phyloP scores from a whole-genome alignment of 2,888 invertebrate genomes.

The Lithophane socia region DNA sequence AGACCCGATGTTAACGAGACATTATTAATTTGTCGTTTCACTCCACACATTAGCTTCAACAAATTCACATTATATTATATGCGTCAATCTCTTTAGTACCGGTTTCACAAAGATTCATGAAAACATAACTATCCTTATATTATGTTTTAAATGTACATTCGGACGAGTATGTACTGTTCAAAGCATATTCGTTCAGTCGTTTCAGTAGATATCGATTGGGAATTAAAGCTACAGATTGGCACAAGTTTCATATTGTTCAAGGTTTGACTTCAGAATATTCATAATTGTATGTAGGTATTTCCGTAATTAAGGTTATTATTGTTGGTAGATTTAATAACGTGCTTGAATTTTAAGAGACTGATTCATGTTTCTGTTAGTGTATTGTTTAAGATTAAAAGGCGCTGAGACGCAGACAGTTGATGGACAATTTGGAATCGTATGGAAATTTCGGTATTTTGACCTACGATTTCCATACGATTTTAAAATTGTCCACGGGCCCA shows the following conservation, averaged over 20 bases:
- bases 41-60: slow-evolving; percentile 19
- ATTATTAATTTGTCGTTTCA: slow-evolving; percentile 33
- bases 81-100: slow-evolving; percentile 3
- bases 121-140: slow-evolving; percentile 5
- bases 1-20: slow-evolving; percentile 11
- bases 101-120: slow-evolving; percentile 25
- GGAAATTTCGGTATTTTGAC: too few relatives aligned
- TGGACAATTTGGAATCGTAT: too few relatives aligned
- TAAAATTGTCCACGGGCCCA: too few relatives aligned
- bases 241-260: slow-evolving; percentile 62
- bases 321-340: slow-evolving; percentile 19
- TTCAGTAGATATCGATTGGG: slow-evolving; percentile 43
- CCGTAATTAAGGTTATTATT: slow-evolving; percentile 42
- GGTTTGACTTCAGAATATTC: slow-evolving; percentile 47
- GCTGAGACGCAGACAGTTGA: too few relatives aligned
- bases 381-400: not conserved
- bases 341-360: slow-evolving; percentile 11
- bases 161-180: slow-evolving; percentile 14
- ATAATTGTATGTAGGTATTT: slow-evolving; percentile 36
- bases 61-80: slow-evolving; percentile 8
- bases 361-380: slow-evolving; percentile 4
- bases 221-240: slow-evolving; percentile 44
- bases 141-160: slow-evolving; percentile 3
- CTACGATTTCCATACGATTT: too few relatives aligned
- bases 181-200: slow-evolving; percentile 14